phyloP scores from a whole-genome alignment of 1,140 invertebrate genomes.

The Anastrepha ludens region DNA sequence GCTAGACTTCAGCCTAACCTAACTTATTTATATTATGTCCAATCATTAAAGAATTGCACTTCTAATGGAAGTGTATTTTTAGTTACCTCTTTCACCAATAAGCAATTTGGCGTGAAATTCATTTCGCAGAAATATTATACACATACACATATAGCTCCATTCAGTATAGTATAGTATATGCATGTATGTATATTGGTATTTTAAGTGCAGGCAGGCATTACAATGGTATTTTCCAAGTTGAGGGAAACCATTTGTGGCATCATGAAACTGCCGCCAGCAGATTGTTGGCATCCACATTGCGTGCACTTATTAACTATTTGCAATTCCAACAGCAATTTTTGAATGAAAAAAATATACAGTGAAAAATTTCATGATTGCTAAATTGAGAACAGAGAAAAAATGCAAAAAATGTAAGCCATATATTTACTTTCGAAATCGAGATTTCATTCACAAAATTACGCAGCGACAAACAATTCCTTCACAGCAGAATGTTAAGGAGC shows the following conservation, averaged over 20 bases:
- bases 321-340: not conserved
- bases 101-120: not conserved
- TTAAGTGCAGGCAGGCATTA: conserved; percentile 31
- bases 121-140: not conserved
- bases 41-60: too few relatives aligned
- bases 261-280: conserved; percentile 14
- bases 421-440: too few relatives aligned
- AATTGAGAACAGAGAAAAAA: not conserved
- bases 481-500: too few relatives aligned
- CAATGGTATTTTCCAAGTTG: conserved; percentile 29
- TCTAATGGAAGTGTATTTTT: too few relatives aligned
- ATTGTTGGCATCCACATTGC: conserved; percentile 35
- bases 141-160: not conserved
- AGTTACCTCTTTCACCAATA: not conserved
- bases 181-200: not conserved
- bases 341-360: not conserved
- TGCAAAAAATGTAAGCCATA: not conserved
- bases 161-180: too few relatives aligned
- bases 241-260: conserved; percentile 42
- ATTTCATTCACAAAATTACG: too few relatives aligned
- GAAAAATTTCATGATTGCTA: conserved; percentile 11
- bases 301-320: conserved; percentile 29
- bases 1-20: too few relatives aligned
- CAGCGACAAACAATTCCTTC: too few relatives aligned
- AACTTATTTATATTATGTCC: too few relatives aligned